These are phyloP conservation scores for Ectropis grisescens DNA, from an alignment of 1,140 invertebrate species.

Conservation along the genomic window DNA sequence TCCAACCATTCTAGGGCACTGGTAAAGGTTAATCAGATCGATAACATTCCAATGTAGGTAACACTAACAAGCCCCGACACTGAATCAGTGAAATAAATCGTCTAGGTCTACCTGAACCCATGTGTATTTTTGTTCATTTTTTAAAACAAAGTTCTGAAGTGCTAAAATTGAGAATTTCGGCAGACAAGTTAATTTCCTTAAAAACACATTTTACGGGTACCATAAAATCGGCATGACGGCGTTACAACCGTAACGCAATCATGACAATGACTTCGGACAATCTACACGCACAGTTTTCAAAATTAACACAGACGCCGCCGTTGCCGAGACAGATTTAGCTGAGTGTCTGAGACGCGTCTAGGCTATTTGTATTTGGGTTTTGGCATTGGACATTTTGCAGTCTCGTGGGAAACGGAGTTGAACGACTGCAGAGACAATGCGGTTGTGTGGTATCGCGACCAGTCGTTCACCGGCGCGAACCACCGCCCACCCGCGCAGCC, in stretches of 20 bases:
- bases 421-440: conserved; percentile 64
- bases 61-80: too few relatives aligned
- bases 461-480: conserved; percentile 27
- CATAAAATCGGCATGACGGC: conserved; percentile 6
- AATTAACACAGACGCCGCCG: conserved; percentile 21
- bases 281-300: conserved; percentile 20
- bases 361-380: conserved; percentile 58
- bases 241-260: conserved; percentile 11
- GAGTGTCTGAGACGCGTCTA: conserved; percentile 62
- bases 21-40: too few relatives aligned
- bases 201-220: conserved; percentile 4
- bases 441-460: conserved; percentile 36
- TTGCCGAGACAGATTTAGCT: conserved; percentile 52
- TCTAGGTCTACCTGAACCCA: too few relatives aligned
- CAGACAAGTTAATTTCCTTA: too few relatives aligned
- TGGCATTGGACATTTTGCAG: conserved; percentile 54
- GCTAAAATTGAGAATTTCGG: too few relatives aligned
- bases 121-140: too few relatives aligned
- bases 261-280: conserved; percentile 11
- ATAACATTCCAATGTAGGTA: too few relatives aligned
- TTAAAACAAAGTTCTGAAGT: too few relatives aligned
- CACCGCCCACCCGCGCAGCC: conserved; percentile 31
- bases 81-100: too few relatives aligned
- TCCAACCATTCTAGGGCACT: too few relatives aligned
- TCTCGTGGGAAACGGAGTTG: conserved; percentile 64